These are phyloP conservation scores for Pseudomugil tenellus DNA, from an alignment of 2,797 vertebrate genomes.

Conservation along the genomic window DNA sequence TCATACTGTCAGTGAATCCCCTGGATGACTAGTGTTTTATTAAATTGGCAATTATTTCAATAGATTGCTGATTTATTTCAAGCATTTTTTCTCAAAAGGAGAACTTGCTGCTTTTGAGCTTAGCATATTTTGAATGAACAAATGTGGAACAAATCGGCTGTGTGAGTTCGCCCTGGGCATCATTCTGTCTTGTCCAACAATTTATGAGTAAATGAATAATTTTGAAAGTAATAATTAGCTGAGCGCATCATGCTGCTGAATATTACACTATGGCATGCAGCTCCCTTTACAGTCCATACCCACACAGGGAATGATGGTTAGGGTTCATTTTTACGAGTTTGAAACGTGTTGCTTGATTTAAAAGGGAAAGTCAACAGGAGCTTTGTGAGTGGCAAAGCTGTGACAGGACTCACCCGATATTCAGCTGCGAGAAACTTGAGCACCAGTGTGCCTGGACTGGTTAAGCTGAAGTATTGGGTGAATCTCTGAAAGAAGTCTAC, in stretches of 20 bases:
- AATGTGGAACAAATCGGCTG: not conserved
- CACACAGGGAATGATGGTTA: constrained; percentile 20
- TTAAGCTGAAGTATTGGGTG: constrained; percentile 24
- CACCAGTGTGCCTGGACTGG: constrained; percentile 2
- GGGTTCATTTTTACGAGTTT: constrained; percentile 17
- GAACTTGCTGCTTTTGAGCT: constrained; percentile 1
- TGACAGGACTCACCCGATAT: constrained; percentile 41
- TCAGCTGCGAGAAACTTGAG: constrained; percentile 18
- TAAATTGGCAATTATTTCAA: not conserved
- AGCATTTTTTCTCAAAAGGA: not conserved
- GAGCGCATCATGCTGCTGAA: constrained; percentile 2
- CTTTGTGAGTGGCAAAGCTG: constrained; percentile 33
- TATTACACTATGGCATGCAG: not conserved
- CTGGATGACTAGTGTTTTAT: not conserved
- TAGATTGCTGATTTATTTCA: not conserved
- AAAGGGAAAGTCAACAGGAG: constrained; percentile 53
- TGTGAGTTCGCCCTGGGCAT: not conserved
- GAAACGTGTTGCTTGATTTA: constrained; percentile 31
- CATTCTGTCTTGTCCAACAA: not conserved
- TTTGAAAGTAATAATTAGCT: constrained; percentile 1
- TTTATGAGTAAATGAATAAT: not conserved
- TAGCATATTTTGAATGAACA: too few relatives aligned
- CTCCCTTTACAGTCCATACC: constrained; percentile 8
- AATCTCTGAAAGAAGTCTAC: constrained; percentile 41
- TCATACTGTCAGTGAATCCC: not conserved